Percentiles rank a stretch among this genome's conserved stretches.
Evolutionary conservation across 2,113 vertebrate genomes (phyloP).

Genomic region (Heterotilapia buettikoferi): DNA sequence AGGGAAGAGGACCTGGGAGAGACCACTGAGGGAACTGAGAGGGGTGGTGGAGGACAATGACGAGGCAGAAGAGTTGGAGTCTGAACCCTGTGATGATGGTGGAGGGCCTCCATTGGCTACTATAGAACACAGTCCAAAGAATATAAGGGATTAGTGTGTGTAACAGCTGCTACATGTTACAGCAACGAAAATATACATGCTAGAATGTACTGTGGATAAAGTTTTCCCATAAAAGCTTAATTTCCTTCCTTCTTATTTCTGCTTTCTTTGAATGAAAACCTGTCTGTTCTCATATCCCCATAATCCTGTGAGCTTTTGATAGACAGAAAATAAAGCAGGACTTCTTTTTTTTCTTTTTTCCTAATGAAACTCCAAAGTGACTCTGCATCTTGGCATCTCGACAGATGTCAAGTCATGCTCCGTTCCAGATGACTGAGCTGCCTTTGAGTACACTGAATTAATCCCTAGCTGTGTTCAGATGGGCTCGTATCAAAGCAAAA

Average conservation of each 20-base stretch:
- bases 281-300: background rate
- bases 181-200: background rate
- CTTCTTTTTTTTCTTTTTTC: background rate
- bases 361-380: background rate
- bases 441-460: slow-evolving; percentile 19
- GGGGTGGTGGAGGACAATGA: slow-evolving; percentile 85
- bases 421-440: slow-evolving; percentile 19
- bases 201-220: background rate
- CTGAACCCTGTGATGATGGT: slow-evolving; percentile 79
- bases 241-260: background rate
- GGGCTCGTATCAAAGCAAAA: slow-evolving; percentile 11
- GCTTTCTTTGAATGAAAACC: slow-evolving; percentile 6
- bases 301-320: slow-evolving; percentile 20
- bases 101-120: slow-evolving; percentile 81
- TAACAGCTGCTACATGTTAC: background rate
- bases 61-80: slow-evolving; percentile 88
- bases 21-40: slow-evolving; percentile 77
- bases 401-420: slow-evolving; percentile 30
- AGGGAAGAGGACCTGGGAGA: slow-evolving; percentile 68
- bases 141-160: background rate
- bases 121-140: slow-evolving; percentile 47
- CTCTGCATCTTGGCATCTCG: background rate
- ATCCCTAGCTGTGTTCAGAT: slow-evolving; percentile 23
- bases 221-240: background rate
- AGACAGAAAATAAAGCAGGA: background rate